Evolutionary conservation across 2,888 invertebrate genomes (phyloP), one percentile per base, ranked within the genome.

Genomic region (Agelastica alni): DNA sequence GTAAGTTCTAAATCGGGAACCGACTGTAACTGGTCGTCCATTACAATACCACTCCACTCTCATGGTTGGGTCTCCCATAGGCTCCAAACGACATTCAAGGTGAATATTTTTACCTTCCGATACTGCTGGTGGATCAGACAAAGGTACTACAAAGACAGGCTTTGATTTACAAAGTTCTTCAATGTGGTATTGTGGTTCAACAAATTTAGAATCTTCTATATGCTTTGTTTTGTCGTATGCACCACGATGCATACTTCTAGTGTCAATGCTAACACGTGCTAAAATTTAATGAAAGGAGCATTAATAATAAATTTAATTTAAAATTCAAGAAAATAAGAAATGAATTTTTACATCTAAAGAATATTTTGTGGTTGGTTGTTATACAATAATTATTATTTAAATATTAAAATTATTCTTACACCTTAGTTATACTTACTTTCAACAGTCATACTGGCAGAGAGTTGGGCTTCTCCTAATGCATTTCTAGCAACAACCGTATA

Each of bases 21-120:
- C 93, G 30, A 93, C 89, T 20, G 94, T 93, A 10, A 92, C 86
- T 5, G 92, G 85, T 69, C 86, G 85, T 18, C 95, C 96, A 77
- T 98, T 96, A 70, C 92, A 93, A 84, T 90, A 95, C 96, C 95
- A 96, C 77, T 94, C 92, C 0, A 95, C 94, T 68, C 92, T 83
- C 92, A 96, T 93, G 0, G 94, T 93, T 3, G 96, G 96, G 76
- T 96, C 96, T 32, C 94, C 94, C 89, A 95, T 93, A 2, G 96
- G 96, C 74, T 96, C 93, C 63, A 96, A 78, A 43, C 94, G 85
- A 71, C 94, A 94, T 77, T 96, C 95, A 37, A 95, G 79, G 70
- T 95, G 94, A 70, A 94, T 89, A 70, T 93, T 93, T 73, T 89
- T 91, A 36, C 93, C 93, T 78, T 95, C 94, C 56, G 86, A 85